phyloP scores from a whole-genome alignment of 2,797 vertebrate genomes.

The Amblyopsis hoosieri region DNA sequence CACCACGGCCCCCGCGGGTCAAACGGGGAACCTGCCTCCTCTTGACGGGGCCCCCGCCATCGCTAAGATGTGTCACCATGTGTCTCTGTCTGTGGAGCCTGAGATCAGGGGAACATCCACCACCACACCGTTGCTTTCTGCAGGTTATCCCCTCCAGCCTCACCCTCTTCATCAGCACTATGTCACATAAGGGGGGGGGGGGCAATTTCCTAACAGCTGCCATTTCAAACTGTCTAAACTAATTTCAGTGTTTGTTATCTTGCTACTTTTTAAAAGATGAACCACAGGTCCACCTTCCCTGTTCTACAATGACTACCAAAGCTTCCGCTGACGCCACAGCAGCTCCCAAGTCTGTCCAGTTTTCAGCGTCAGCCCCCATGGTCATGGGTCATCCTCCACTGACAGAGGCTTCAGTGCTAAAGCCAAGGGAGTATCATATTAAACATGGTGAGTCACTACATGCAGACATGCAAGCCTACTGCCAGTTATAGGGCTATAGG shows the following conservation, averaged over 20 bases:
- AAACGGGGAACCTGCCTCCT: too few relatives aligned
- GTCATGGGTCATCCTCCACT: not conserved
- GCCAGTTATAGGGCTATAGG: too few relatives aligned
- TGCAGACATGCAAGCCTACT: not conserved
- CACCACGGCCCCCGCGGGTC: not conserved
- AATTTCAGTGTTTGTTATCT: constrained; percentile 14
- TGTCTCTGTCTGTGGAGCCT: too few relatives aligned
- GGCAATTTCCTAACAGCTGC: too few relatives aligned
- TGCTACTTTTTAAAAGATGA: constrained; percentile 38
- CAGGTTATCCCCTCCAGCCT: too few relatives aligned
- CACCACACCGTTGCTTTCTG: too few relatives aligned
- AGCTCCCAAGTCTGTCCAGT: constrained; percentile 23
- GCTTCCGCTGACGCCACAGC: constrained; percentile 20
- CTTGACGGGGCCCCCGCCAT: not conserved
- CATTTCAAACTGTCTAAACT: constrained; percentile 3
- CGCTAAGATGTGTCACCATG: too few relatives aligned
- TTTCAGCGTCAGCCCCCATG: constrained; percentile 19
- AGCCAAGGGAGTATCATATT: constrained; percentile 29
- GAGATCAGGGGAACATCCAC: too few relatives aligned
- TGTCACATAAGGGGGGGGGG: too few relatives aligned
- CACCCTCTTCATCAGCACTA: too few relatives aligned
- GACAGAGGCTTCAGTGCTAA: constrained; percentile 18
- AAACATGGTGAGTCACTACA: constrained; percentile 40
- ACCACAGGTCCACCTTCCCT: constrained; percentile 46
- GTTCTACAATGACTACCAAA: constrained; percentile 51